phyloP scores from a whole-genome alignment of 1,140 invertebrate genomes.

The Euura saliciscinereae region DNA sequence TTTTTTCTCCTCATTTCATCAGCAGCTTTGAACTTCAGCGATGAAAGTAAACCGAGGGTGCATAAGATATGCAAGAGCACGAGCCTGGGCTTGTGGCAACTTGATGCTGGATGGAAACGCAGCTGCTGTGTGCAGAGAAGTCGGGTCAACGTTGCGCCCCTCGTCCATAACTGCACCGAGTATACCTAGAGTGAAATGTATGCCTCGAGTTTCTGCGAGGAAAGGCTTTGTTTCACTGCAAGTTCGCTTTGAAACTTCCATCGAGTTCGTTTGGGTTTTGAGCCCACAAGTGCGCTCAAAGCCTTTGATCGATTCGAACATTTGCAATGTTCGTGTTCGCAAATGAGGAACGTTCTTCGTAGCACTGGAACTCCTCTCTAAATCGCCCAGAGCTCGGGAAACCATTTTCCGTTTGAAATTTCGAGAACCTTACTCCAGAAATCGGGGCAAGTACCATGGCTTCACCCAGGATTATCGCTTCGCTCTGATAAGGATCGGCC shows the following conservation, averaged over 20 bases:
- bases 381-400: not conserved
- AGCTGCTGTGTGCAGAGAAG: not conserved
- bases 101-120: too few relatives aligned
- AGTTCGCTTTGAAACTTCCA: not conserved
- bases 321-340: too few relatives aligned
- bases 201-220: not conserved
- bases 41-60: too few relatives aligned
- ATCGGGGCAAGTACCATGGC: not conserved
- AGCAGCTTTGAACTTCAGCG: too few relatives aligned
- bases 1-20: too few relatives aligned
- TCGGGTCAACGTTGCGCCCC: not conserved
- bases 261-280: not conserved
- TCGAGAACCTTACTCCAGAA: not conserved
- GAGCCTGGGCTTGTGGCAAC: too few relatives aligned
- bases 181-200: not conserved
- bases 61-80: too few relatives aligned
- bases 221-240: not conserved
- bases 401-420: not conserved
- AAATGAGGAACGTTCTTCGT: too few relatives aligned
- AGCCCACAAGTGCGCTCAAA: too few relatives aligned
- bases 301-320: too few relatives aligned
- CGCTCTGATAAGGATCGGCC: not conserved
- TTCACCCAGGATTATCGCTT: not conserved
- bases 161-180: not conserved
- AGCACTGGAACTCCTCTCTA: too few relatives aligned